Percentiles rank a stretch among this genome's conserved stretches.
Conservation (phyloP, 2,888 invertebrate genomes). For the Andrena fulva region DNA sequence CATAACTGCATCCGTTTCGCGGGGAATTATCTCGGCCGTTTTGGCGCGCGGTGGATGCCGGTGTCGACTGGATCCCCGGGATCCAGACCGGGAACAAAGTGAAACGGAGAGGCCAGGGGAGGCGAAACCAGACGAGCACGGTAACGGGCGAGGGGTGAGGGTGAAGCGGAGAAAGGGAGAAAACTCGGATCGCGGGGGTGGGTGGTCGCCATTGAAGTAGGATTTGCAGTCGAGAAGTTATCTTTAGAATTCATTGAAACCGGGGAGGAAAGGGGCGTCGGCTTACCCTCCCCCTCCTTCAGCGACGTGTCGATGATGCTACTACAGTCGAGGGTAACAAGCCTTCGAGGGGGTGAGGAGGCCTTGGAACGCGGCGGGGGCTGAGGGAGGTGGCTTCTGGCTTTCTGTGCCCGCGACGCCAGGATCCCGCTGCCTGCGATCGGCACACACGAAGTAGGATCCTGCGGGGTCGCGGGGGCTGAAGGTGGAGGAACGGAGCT, state of each 20-base stretch:
- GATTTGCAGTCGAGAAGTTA: conserved; percentile 74
- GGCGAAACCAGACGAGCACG: neutral
- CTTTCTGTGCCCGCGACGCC: conserved; percentile 28
- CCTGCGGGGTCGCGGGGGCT: neutral
- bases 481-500: neutral
- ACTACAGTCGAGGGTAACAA: conserved; percentile 48
- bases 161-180: neutral
- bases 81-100: conserved; percentile 2
- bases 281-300: conserved; percentile 21
- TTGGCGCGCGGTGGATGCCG: neutral
- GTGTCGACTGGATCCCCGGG: neutral
- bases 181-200: conserved; percentile 4
- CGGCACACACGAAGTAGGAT: conserved; percentile 8
- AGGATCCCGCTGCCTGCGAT: conserved; percentile 34
- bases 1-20: conserved; percentile 73
- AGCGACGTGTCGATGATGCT: conserved; percentile 67
- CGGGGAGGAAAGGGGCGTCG: conserved; percentile 60
- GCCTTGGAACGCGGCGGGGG: conserved; percentile 31
- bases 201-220: conserved; percentile 40
- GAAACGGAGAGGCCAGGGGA: conserved; percentile 14
- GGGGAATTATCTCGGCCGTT: conserved; percentile 65
- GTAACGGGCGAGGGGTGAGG: neutral
- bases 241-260: conserved; percentile 81
- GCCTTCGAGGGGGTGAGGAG: conserved; percentile 11
- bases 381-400: conserved; percentile 10